Percentiles rank a stretch among this genome's conserved stretches.
Conservation (phyloP, 2,797 vertebrate species). For the Tenualosa thibaudeaui region DNA sequence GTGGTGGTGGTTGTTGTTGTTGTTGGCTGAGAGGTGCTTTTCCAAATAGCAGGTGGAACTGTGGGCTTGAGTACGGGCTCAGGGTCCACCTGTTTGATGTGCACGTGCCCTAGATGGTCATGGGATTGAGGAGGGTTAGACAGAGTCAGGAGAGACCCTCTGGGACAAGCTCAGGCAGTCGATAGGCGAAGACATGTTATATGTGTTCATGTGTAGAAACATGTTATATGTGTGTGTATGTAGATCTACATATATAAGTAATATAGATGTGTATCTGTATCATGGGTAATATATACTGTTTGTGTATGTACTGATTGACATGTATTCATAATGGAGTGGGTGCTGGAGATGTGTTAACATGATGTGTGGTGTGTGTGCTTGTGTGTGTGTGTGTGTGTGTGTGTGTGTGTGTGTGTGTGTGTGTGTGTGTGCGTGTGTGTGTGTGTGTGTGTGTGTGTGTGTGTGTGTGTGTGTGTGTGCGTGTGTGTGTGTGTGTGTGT, state of each 20-base stretch:
- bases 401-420: too few relatives aligned
- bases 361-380: too few relatives aligned
- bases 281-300: too few relatives aligned
- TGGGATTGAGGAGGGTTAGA: not conserved
- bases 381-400: too few relatives aligned
- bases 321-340: too few relatives aligned
- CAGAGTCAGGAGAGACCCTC: not conserved
- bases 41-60: constrained; percentile 30
- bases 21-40: constrained; percentile 8
- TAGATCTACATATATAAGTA: too few relatives aligned
- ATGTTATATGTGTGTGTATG: too few relatives aligned
- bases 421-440: too few relatives aligned
- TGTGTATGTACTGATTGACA: too few relatives aligned
- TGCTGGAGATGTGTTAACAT: too few relatives aligned
- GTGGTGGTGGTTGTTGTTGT: not conserved
- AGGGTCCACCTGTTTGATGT: constrained; percentile 40
- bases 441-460: not conserved
- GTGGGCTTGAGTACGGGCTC: constrained; percentile 41
- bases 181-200: not conserved
- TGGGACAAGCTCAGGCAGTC: not conserved
- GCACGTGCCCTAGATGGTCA: constrained; percentile 21
- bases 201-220: not conserved
- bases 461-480: constrained; percentile 7
- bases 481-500: constrained; percentile 10
- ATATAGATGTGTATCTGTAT: too few relatives aligned